Evolutionary conservation across 2,888 invertebrate genomes (phyloP).

Genomic region (Mesoligia furuncula): DNA sequence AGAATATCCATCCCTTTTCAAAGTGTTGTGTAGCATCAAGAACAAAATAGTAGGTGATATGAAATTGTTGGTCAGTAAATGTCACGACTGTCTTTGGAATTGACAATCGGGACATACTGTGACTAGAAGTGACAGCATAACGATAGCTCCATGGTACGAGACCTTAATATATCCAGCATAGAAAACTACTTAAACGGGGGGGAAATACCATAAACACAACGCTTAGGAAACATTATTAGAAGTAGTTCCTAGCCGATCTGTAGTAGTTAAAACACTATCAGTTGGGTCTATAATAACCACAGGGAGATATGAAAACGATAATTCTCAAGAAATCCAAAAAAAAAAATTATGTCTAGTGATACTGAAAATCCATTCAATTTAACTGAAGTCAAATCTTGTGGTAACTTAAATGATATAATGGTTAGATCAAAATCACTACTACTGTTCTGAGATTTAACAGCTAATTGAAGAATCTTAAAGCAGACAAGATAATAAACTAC

Average conservation of each 20-base stretch:
- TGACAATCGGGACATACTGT: slow-evolving; percentile 3
- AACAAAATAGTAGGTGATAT: background rate
- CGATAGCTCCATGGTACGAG: background rate
- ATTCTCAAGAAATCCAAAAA: background rate
- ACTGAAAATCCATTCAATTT: background rate
- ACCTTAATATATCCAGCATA: background rate
- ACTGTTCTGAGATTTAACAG: background rate
- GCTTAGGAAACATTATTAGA: background rate
- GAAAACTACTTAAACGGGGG: background rate
- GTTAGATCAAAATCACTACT: background rate
- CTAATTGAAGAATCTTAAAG: background rate
- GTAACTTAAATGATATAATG: background rate
- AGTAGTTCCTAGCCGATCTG: no score
- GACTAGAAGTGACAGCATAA: background rate
- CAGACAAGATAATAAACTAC: background rate
- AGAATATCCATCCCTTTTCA: no score
- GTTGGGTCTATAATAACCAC: no score
- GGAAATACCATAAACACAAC: background rate
- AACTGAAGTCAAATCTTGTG: background rate
- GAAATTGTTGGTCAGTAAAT: background rate
- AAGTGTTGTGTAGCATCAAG: no score
- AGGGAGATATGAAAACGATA: background rate
- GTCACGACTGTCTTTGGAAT: background rate
- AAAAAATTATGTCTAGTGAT: background rate
- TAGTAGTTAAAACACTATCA: background rate